These are phyloP conservation scores for Burhinus oedicnemus DNA, from an alignment of 2,113 vertebrate genomes.

Conservation along the genomic window DNA sequence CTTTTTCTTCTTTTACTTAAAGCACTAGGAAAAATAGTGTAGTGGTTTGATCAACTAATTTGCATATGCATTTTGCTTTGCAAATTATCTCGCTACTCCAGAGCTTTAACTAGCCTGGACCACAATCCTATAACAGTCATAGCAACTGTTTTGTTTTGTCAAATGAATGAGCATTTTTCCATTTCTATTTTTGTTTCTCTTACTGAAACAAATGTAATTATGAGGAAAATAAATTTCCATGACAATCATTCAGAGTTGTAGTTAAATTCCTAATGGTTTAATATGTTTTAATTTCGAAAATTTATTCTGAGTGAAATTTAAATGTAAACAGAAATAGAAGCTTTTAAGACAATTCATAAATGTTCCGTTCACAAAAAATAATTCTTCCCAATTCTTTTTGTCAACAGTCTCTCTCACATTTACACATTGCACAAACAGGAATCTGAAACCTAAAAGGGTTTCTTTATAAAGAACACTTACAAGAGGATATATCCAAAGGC, in stretches of 20 bases:
- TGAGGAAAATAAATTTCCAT: slow-evolving; percentile 11
- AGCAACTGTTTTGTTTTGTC: background rate
- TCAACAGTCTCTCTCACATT: background rate
- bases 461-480: background rate
- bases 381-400: background rate
- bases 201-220: slow-evolving; percentile 29
- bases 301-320: background rate
- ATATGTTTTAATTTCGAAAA: slow-evolving; percentile 1
- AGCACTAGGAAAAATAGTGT: background rate
- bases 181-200: background rate
- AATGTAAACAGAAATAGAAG: background rate
- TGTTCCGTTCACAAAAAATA: background rate
- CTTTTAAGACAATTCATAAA: background rate
- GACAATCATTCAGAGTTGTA: background rate
- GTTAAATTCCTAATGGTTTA: background rate
- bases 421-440: background rate
- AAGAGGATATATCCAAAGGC: background rate
- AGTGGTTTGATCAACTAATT: slow-evolving; percentile 37
- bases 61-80: slow-evolving; percentile 40
- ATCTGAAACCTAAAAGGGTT: background rate
- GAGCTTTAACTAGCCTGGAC: slow-evolving; percentile 12
- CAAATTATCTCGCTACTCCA: slow-evolving; percentile 51
- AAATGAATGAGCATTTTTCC: background rate
- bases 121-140: background rate
- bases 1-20: background rate